These are phyloP conservation scores for Cuculus canorus DNA, from an alignment of 2,797 vertebrate genomes.

Conservation along the genomic window DNA sequence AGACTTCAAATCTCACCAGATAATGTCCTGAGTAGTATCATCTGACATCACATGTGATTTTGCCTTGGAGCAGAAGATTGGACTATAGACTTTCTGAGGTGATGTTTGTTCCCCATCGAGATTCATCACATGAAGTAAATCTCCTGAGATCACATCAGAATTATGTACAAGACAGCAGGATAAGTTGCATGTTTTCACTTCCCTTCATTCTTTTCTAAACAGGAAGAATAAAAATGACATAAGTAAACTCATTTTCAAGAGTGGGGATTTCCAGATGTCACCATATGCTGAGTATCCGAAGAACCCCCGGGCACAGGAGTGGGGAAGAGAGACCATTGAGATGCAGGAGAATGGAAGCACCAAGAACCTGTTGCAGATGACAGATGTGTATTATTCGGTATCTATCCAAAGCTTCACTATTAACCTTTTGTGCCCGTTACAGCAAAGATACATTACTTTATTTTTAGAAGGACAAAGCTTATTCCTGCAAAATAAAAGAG, in stretches of 20 bases:
- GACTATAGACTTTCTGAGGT: neutral
- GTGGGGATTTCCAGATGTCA: constrained; percentile 96
- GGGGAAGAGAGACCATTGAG: constrained; percentile 96
- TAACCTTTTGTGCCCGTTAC: neutral
- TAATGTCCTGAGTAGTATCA: neutral
- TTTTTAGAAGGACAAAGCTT: neutral
- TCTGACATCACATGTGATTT: neutral
- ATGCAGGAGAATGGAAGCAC: constrained; percentile 99
- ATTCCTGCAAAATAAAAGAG: neutral
- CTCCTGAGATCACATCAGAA: neutral
- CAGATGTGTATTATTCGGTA: constrained; percentile 96
- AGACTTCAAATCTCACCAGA: neutral
- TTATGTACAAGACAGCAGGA: neutral
- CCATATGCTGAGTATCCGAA: constrained; percentile 94
- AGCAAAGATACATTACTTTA: neutral
- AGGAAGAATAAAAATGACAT: constrained; percentile 98
- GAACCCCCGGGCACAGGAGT: constrained; percentile 90
- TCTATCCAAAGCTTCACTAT: constrained; percentile 22
- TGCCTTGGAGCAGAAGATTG: neutral
- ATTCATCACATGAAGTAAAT: neutral
- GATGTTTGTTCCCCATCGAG: neutral
- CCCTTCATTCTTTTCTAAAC: constrained; percentile 54
- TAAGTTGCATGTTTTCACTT: constrained; percentile 14
- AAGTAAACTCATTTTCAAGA: constrained; percentile 99
- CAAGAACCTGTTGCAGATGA: constrained; percentile 98